Conservation (phyloP, 2,888 invertebrate species). For the Phalera bucephala region DNA sequence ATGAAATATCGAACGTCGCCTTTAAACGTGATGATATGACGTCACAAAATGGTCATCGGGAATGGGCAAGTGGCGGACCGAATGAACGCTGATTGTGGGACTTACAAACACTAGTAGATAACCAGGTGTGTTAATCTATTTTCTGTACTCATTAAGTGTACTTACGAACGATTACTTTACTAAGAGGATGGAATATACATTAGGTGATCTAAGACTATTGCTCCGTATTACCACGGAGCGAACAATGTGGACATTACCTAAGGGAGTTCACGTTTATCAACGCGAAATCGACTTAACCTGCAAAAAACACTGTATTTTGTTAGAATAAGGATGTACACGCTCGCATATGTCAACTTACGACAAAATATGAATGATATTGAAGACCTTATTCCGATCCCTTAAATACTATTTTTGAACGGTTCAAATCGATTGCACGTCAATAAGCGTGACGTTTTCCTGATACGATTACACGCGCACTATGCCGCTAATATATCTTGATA, state of each 20-base stretch:
- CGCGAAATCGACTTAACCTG: conserved; percentile 13
- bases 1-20: conserved; percentile 7
- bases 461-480: conserved; percentile 56
- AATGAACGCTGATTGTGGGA: conserved; percentile 49
- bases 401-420: too few relatives aligned
- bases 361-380: too few relatives aligned
- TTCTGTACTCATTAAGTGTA: conserved; percentile 76
- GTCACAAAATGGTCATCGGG: conserved; percentile 30
- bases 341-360: too few relatives aligned
- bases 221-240: conserved; percentile 45
- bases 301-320: too few relatives aligned
- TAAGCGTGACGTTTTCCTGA: background rate
- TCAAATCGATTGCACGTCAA: too few relatives aligned
- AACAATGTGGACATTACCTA: conserved; percentile 57
- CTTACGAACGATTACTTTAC: conserved; percentile 68
- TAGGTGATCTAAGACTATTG: conserved; percentile 72
- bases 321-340: too few relatives aligned
- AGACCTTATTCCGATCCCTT: too few relatives aligned
- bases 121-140: conserved; percentile 64
- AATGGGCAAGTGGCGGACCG: conserved; percentile 69
- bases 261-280: conserved; percentile 12
- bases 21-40: conserved; percentile 19
- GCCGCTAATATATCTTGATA: conserved; percentile 58
- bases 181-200: conserved; percentile 82
- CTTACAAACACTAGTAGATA: conserved; percentile 70